Evolutionary conservation across 2,888 invertebrate species (phyloP), one percentile per base, ranked within the genome.

Genomic region (Brachynemurus nebulosus): DNA sequence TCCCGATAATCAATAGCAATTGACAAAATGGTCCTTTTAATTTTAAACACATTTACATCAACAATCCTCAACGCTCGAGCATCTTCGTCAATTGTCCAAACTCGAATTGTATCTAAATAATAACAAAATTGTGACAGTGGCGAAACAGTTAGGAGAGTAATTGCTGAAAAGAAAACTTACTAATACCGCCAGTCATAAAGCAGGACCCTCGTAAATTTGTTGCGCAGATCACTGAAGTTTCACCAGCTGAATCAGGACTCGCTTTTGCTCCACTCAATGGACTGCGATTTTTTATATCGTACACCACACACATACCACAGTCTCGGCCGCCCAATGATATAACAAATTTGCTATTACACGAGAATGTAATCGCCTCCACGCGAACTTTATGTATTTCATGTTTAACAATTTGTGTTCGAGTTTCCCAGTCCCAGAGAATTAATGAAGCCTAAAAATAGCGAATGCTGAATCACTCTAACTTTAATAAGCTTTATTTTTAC

Each of bases 381-480:
- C 88, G 77, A 0, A 90, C 91, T 70, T 88, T 89, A 60, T 95
- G 95, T 36, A 89, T 66, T 58, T 84, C 82, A 62, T 92, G 81
- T 41, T 76, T 76, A 1, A 76, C 74, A 23, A 83, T 57, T 48
- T 77, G 66, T 23, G 64, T 63, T 50, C 71, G 74, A 40, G 69
- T 72, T 11, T 76, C 69, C 58, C 81, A 92, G 58, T 89, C 78
- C 93, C 93, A 95, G 12, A 95, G 63, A 51, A 90, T 89, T 0
- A 88, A 81, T 45, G 77, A 74, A 0, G 92, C 79, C 70, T 71
- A 47, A 37, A 37, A 4, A 37, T 17, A 19, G 8, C n/a, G 19
- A 37, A 17, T 18, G 19, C 7, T 37, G 2, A 37, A 37, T 17
- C 3, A 7, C 9, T 17, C 16, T 8, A 35, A 12, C 7, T 34